phyloP scores from a whole-genome alignment of 1,140 invertebrate genomes.

The Drosophila bocqueti region DNA sequence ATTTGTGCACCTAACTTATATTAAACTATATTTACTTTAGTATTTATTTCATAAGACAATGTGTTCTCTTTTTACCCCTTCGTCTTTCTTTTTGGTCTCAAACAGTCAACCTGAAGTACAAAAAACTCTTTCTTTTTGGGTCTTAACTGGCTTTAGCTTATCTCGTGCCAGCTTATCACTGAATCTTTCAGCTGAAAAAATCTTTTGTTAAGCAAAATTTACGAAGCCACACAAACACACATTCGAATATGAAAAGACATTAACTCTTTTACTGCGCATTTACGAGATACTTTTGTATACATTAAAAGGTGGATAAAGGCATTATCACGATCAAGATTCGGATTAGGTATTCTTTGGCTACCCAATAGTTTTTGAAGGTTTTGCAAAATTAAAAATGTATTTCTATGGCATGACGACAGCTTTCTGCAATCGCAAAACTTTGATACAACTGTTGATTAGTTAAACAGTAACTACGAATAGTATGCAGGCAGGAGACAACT shows the following conservation, averaged over 20 bases:
- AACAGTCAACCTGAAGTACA: background rate
- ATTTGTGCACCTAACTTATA: background rate
- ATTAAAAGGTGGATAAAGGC: constrained; percentile 15
- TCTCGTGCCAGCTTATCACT: constrained; percentile 40
- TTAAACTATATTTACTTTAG: background rate
- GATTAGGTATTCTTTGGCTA: constrained; percentile 17
- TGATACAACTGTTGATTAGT: constrained; percentile 30
- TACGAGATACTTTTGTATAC: constrained; percentile 39
- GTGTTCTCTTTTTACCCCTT: background rate
- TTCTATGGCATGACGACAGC: constrained; percentile 28
- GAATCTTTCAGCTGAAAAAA: constrained; percentile 50
- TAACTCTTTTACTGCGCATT: constrained; percentile 57
- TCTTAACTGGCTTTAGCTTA: constrained; percentile 44
- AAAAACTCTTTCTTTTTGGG: constrained; percentile 20
- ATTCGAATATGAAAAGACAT: constrained; percentile 54
- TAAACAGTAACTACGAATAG: constrained; percentile 18
- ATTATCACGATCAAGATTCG: constrained; percentile 37
- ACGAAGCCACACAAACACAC: constrained; percentile 20
- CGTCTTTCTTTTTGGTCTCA: background rate
- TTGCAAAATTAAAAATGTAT: constrained; percentile 22
- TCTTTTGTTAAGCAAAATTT: constrained; percentile 45
- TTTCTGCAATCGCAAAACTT: constrained; percentile 19
- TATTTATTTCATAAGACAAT: background rate
- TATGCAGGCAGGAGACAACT: background rate
- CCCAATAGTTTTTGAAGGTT: constrained; percentile 22